phyloP scores from a whole-genome alignment of 2,113 vertebrate genomes.

The Phasianus colchicus region DNA sequence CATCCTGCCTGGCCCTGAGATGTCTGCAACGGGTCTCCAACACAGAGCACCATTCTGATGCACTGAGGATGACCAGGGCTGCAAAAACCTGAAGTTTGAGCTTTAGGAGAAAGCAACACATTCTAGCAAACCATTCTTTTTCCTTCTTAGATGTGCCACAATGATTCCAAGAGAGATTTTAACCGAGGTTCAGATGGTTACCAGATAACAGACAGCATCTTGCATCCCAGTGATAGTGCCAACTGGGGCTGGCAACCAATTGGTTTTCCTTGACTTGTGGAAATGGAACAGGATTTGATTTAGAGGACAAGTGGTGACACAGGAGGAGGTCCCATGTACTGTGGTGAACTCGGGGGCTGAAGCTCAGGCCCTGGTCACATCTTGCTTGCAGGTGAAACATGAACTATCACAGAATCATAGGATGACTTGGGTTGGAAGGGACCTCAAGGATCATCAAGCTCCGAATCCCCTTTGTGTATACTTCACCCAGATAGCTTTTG shows the following conservation, averaged over 20 bases:
- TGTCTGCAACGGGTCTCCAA: not conserved
- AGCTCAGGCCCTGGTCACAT: not conserved
- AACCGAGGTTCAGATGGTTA: not conserved
- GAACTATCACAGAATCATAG: too few species aligned
- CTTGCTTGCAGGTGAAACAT: not conserved
- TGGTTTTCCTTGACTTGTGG: not conserved
- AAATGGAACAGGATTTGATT: not conserved
- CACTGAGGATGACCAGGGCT: fast-evolving
- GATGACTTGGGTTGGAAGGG: too few species aligned
- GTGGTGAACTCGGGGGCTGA: not conserved
- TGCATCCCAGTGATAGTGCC: not conserved
- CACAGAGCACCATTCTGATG: fast-evolving
- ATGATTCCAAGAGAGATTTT: not conserved
- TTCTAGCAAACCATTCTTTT: not conserved
- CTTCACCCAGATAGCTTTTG: not conserved
- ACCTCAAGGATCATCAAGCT: too few species aligned
- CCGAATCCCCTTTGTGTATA: not conserved
- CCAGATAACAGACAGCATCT: not conserved
- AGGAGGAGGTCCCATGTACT: not conserved
- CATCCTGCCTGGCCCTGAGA: too few species aligned
- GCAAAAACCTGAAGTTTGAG: not conserved
- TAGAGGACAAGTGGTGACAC: not conserved
- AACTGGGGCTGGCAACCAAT: not conserved
- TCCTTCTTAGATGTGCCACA: not conserved
- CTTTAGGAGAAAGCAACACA: not conserved